Evolutionary conservation across 92 coral and sea anemone species (phyloP).

Genomic region (Ricordea florida): DNA sequence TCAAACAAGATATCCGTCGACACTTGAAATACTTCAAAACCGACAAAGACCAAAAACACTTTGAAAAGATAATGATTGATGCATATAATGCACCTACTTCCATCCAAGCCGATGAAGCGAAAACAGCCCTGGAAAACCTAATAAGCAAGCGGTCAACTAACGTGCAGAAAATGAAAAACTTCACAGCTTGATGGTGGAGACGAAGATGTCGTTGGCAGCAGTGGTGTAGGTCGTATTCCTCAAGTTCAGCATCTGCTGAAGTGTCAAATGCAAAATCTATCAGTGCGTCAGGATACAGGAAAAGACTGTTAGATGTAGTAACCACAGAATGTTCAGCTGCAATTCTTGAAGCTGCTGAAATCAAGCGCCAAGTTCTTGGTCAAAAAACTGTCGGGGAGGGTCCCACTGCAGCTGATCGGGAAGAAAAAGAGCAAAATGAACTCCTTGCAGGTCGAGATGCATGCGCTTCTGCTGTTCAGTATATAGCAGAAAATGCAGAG

Average conservation of each 20-base stretch:
- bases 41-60: conserved; percentile 12
- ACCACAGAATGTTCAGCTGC: conserved; percentile 24
- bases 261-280: conserved; percentile 12
- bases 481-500: too few relatives aligned
- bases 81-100: conserved; percentile 42
- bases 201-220: conserved; percentile 50
- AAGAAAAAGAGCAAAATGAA: too few relatives aligned
- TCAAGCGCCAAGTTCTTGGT: conserved; percentile 14
- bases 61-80: conserved; percentile 41
- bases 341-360: conserved; percentile 17
- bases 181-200: conserved; percentile 62
- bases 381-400: conserved; percentile 35
- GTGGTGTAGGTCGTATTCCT: conserved; percentile 44
- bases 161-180: conserved; percentile 39
- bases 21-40: conserved; percentile 29
- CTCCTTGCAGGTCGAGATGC: too few relatives aligned
- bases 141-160: conserved; percentile 32
- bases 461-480: too few relatives aligned
- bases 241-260: conserved; percentile 8
- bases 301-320: conserved; percentile 26
- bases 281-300: conserved; percentile 12
- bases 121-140: conserved; percentile 11
- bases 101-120: conserved; percentile 48
- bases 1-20: conserved; percentile 61
- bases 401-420: conserved; percentile 37